Base-by-base conservation (phyloP, 2,113 vertebrate species). In the Phasianus colchicus region DNA sequence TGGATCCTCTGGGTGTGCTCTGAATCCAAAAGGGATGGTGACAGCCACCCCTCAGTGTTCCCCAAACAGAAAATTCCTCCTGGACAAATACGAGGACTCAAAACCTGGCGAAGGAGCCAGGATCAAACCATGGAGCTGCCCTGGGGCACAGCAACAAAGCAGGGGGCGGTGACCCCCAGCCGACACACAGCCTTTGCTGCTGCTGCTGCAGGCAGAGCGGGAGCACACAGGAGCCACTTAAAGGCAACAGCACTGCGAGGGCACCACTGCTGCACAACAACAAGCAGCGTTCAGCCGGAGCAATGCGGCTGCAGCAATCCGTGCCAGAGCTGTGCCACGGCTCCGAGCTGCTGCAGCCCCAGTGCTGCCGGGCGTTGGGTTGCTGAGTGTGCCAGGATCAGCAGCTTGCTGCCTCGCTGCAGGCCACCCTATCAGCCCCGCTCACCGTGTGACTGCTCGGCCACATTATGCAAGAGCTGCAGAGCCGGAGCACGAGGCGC, bases 401-500 rank as follows among this genome's bases (percentile, higher is more conserved):
- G 54, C 54, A 17, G 54, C 54, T 57, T 5, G 30, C 29, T 10
- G 15, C 54, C 29, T 24, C 20, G 6, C 78, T 14, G 4, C 0
- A 5, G 45, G 64, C 86, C 25, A 10, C 52, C 61, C 91, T 0
- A 15, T 16, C 54, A 21, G 78, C 3, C 43, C 4, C 15, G 40
- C 74, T 10, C 32, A 13, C 48, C 0, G 2, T 11, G 32, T 70
- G 60, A 40, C 40, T 2, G 69, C 29, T 47, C 2, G 11, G 83
- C 42, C 79, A 14, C 1, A 84, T 93, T 88, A 96, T 89, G 95
- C 92, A 95, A 96, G 90, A 87, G 30, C 93, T 84, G 92, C 95
- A 93, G 95, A 83, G 86, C 92, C 4, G 30, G 86, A 32, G 69
- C 78, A 4, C 18, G 75, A 8, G 0, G 19, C 45, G 7, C 1